Evolutionary conservation across 2,797 vertebrate genomes (phyloP).

Genomic region (Gallinago solitaria): DNA sequence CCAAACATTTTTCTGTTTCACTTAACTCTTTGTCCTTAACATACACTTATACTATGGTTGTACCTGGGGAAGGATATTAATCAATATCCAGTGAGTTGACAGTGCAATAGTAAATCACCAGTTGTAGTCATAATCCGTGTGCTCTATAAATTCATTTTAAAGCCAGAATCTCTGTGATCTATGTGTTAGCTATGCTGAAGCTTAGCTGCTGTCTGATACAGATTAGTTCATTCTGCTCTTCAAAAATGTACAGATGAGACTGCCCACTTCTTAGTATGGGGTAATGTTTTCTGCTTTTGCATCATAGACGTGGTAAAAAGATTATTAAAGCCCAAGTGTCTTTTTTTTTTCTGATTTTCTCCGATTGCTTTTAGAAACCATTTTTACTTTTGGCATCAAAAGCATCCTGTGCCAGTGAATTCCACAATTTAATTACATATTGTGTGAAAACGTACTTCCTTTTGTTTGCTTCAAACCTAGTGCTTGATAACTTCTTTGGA

Average conservation of each 20-base stretch:
- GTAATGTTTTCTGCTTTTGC: slow-evolving; percentile 12
- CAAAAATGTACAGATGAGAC: not conserved
- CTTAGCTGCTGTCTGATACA: slow-evolving; percentile 34
- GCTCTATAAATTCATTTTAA: slow-evolving; percentile 62
- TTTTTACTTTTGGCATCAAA: not conserved
- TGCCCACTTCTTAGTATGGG: not conserved
- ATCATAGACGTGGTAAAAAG: not conserved
- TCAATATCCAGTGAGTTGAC: slow-evolving; percentile 25
- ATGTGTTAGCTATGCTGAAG: slow-evolving; percentile 38
- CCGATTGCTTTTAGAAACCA: not conserved
- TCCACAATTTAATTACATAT: slow-evolving; percentile 42
- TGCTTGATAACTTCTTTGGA: slow-evolving; percentile 39
- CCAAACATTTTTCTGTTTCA: not conserved
- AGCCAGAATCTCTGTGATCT: slow-evolving; percentile 48
- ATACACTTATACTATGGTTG: not conserved
- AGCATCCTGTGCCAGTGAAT: not conserved
- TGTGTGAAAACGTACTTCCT: slow-evolving; percentile 23
- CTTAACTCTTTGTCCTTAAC: not conserved
- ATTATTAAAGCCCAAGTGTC: not conserved
- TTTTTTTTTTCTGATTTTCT: not conserved
- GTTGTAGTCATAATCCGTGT: slow-evolving; percentile 22
- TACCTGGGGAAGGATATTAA: slow-evolving; percentile 23
- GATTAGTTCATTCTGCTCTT: slow-evolving; percentile 26
- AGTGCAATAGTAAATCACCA: slow-evolving; percentile 56
- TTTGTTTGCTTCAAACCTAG: slow-evolving; percentile 57